phyloP scores from a whole-genome alignment of 2,797 vertebrate genomes.

The Lagocephalus sceleratus region DNA sequence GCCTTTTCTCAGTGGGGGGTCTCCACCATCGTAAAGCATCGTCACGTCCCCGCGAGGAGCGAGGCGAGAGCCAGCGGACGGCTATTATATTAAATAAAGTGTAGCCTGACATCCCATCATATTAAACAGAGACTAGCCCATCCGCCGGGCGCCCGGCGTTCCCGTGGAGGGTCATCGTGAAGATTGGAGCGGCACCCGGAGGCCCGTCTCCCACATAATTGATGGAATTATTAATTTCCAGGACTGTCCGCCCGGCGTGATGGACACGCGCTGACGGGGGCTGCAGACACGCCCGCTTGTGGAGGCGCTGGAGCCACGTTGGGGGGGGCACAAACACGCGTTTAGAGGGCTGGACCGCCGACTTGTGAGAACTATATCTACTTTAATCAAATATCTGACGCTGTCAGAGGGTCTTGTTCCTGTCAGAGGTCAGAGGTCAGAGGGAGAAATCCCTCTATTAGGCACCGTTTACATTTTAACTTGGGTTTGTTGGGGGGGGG shows the following conservation, averaged over 20 bases:
- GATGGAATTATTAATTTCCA: conserved; percentile 5
- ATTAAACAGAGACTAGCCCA: conserved; percentile 36
- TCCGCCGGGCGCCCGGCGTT: conserved; percentile 2
- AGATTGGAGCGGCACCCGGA: neutral
- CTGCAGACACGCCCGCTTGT: neutral
- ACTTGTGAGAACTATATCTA: neutral
- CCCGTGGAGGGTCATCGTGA: conserved; percentile 8
- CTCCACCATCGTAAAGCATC: conserved; percentile 62
- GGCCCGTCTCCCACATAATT: conserved; percentile 3
- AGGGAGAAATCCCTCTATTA: no score
- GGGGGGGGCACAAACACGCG: no score
- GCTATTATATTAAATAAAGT: conserved; percentile 57
- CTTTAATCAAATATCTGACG: no score
- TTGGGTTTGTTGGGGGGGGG: no score
- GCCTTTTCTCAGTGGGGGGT: conserved; percentile 60
- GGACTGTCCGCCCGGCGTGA: neutral
- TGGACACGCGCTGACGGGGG: neutral
- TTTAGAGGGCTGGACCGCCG: no score
- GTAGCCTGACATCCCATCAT: conserved; percentile 43
- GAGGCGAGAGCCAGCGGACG: conserved; percentile 26
- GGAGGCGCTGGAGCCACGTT: neutral
- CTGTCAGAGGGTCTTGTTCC: no score
- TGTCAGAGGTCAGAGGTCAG: no score
- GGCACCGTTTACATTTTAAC: no score
- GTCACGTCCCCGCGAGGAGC: conserved; percentile 34